Evolutionary conservation across 1,140 invertebrate species (phyloP).

Genomic region (Drosophila seguyi): DNA sequence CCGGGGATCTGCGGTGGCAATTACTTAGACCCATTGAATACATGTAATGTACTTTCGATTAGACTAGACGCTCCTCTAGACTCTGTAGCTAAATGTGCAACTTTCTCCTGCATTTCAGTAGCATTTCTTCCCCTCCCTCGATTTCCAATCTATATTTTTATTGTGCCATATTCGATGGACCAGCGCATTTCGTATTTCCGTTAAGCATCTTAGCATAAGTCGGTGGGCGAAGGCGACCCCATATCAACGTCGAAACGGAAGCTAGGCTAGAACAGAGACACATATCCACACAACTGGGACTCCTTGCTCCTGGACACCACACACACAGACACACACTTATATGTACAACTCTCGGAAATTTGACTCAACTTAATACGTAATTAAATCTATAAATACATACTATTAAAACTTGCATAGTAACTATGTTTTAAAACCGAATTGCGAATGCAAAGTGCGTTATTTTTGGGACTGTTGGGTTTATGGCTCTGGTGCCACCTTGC

Average conservation of each 20-base stretch:
- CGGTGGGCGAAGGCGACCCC: conserved; percentile 1
- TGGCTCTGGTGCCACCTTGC: conserved; percentile 29
- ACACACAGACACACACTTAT: conserved; percentile 19
- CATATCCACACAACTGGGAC: conserved; percentile 10
- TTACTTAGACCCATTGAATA: conserved; percentile 37
- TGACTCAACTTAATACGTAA: conserved; percentile 76
- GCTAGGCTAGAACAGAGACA: conserved; percentile 29
- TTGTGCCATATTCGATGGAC: conserved; percentile 35
- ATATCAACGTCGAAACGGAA: conserved; percentile 26
- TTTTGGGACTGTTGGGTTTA: background rate
- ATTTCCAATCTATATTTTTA: conserved; percentile 4
- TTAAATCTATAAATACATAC: conserved; percentile 64
- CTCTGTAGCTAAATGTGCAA: conserved; percentile 25
- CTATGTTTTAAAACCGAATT: conserved; percentile 61
- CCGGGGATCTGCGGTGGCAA: conserved; percentile 24
- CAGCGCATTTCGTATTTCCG: conserved; percentile 31
- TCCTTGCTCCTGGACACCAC: conserved; percentile 6
- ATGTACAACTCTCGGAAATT: conserved; percentile 60
- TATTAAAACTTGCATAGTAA: conserved; percentile 61
- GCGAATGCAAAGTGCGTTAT: conserved; percentile 1
- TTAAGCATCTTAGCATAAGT: conserved; percentile 53
- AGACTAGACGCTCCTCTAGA: conserved; percentile 19
- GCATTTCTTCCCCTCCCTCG: conserved; percentile 13
- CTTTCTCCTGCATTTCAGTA: conserved; percentile 27
- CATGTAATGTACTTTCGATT: conserved; percentile 41